Conservation (phyloP, 1,140 invertebrate genomes). For the Caenorhabditis briggsae region DNA sequence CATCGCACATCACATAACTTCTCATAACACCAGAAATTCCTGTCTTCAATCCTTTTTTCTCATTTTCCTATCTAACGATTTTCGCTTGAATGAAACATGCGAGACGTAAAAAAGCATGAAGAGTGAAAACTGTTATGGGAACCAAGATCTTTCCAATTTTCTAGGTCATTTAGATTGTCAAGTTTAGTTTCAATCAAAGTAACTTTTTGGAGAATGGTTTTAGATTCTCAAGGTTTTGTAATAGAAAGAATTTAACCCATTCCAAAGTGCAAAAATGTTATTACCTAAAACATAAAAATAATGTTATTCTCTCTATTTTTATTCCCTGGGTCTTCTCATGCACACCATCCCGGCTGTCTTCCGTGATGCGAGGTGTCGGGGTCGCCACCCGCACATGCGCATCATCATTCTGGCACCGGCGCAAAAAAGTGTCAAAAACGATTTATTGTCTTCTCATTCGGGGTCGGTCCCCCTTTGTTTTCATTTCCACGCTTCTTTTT, state of each 20-base stretch:
- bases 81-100: conserved; percentile 28
- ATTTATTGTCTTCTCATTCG: conserved; percentile 49
- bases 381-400: conserved; percentile 23
- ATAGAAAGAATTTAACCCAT: no score
- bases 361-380: conserved; percentile 39
- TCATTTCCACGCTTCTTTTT: not conserved
- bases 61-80: no score
- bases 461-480: not conserved
- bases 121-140: conserved; percentile 43
- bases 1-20: conserved; percentile 24
- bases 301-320: not conserved
- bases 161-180: not conserved
- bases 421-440: conserved; percentile 56
- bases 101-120: not conserved
- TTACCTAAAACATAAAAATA: not conserved
- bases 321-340: not conserved
- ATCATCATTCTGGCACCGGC: conserved; percentile 27
- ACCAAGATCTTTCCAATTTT: not conserved
- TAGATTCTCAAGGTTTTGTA: no score
- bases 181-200: not conserved
- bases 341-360: conserved; percentile 39
- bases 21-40: not conserved
- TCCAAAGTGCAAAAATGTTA: no score
- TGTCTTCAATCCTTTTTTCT: not conserved
- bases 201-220: no score